Evolutionary conservation across 1,140 invertebrate species (phyloP).

Genomic region (Holotrichia oblita): DNA sequence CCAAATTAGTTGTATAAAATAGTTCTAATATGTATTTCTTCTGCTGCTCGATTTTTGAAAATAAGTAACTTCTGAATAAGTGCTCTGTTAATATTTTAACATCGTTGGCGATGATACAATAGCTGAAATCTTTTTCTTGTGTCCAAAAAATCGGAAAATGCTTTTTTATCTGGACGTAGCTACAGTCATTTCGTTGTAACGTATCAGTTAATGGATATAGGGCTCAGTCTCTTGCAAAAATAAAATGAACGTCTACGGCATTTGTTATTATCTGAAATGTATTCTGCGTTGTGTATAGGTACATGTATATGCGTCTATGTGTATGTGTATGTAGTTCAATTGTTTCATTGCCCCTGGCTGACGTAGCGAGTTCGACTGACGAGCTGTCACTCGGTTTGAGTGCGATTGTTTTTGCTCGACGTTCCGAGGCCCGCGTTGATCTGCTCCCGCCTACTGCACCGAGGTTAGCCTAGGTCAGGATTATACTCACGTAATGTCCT

Average conservation of each 20-base stretch:
- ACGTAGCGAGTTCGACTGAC: slow-evolving; percentile 38
- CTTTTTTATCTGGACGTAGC: neutral
- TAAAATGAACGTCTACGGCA: slow-evolving; percentile 12
- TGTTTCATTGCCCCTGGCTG: slow-evolving; percentile 39
- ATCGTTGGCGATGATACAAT: no score
- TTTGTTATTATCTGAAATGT: slow-evolving; percentile 16
- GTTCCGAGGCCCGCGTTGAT: slow-evolving; percentile 39
- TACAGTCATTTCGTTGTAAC: neutral
- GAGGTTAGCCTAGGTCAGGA: slow-evolving; percentile 40
- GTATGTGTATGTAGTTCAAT: slow-evolving; percentile 35
- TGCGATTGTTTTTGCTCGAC: slow-evolving; percentile 39
- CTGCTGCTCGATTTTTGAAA: no score
- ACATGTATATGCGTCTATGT: neutral
- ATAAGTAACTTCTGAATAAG: no score
- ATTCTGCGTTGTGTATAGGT: neutral
- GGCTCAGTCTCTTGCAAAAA: neutral
- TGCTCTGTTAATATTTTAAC: no score
- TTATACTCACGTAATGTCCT: slow-evolving; percentile 25
- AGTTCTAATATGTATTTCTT: no score
- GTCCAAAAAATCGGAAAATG: no score
- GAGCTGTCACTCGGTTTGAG: slow-evolving; percentile 39
- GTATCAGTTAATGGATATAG: slow-evolving; percentile 12
- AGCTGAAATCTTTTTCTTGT: no score
- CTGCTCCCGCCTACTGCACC: slow-evolving; percentile 38
- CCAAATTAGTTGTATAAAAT: no score